Percentiles rank a stretch among this genome's conserved stretches.
Conservation (phyloP, 2,888 invertebrate species). For the Lycophotia porphyrea region DNA sequence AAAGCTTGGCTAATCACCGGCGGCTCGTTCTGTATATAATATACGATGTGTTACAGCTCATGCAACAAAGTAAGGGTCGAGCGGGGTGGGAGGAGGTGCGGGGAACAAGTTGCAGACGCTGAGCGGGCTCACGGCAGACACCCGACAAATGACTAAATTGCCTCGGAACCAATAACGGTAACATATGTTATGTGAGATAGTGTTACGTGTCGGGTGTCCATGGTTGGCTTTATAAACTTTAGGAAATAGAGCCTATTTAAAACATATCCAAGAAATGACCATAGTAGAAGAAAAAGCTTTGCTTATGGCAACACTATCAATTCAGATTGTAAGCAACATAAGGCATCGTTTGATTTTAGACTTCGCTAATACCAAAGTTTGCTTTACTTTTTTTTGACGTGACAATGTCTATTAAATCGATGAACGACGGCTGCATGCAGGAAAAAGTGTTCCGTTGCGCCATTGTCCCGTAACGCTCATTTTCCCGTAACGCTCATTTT, state of each 20-base stretch:
- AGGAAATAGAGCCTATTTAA: background rate
- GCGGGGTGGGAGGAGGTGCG: slow-evolving; percentile 38
- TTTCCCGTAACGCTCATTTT: no score
- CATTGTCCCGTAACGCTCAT: no score
- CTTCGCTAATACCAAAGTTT: background rate
- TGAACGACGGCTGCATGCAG: no score
- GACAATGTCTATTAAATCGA: no score
- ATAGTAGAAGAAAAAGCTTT: background rate
- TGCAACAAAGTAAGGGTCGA: slow-evolving; percentile 64
- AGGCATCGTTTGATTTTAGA: no score
- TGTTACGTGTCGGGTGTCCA: slow-evolving; percentile 65
- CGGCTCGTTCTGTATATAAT: slow-evolving; percentile 76
- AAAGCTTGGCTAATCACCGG: slow-evolving; percentile 60
- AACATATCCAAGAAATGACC: background rate
- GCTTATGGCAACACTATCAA: background rate
- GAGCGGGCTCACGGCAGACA: slow-evolving; percentile 75
- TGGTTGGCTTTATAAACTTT: slow-evolving; percentile 14
- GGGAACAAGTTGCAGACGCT: slow-evolving; percentile 54
- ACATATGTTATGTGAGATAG: slow-evolving; percentile 69
- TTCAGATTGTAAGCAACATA: background rate
- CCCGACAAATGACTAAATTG: slow-evolving; percentile 85
- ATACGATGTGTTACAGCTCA: slow-evolving; percentile 72
- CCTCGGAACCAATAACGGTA: slow-evolving; percentile 79
- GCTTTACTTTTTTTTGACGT: no score
- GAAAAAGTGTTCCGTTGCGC: no score